Evolutionary conservation across 2,888 invertebrate species (phyloP).

Genomic region (Lacanobia oleracea): DNA sequence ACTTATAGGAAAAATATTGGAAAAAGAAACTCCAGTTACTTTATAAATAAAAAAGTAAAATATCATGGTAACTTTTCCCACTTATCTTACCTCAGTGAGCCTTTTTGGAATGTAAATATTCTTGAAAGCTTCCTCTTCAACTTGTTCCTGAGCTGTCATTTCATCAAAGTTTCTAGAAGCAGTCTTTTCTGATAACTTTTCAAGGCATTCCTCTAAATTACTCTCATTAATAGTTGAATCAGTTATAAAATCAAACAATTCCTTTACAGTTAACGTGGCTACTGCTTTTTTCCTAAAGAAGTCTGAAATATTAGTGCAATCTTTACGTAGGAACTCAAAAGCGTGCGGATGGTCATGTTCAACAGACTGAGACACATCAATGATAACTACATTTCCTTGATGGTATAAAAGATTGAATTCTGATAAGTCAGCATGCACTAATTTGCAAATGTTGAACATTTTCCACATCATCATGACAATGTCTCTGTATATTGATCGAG

Average conservation of each 20-base stretch:
- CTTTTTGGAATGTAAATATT: conserved; percentile 98
- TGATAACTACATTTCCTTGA: conserved; percentile 96
- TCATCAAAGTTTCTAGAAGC: conserved; percentile 91
- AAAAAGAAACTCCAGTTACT: too few species aligned
- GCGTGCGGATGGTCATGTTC: conserved; percentile 99
- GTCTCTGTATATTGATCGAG: conserved; percentile 95
- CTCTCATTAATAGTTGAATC: conserved; percentile 95
- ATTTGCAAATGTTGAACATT: conserved; percentile 97
- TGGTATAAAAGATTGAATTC: conserved; percentile 98
- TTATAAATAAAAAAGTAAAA: too few species aligned
- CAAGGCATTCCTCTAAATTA: conserved; percentile 95
- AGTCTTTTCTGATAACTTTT: conserved; percentile 93
- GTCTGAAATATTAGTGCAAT: conserved; percentile 97
- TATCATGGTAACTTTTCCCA: too few species aligned
- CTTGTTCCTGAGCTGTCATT: conserved; percentile 93
- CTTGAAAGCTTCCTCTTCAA: conserved; percentile 98
- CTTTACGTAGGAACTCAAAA: conserved; percentile 97
- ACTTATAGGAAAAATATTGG: too few species aligned
- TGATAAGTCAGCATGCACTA: conserved; percentile 99
- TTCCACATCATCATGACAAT: conserved; percentile 97
- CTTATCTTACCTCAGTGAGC: conserved; percentile 94
- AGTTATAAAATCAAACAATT: conserved; percentile 98
- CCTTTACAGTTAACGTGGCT: conserved; percentile 97
- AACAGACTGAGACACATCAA: conserved; percentile 99
- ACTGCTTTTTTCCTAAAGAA: conserved; percentile 97